These are phyloP conservation scores for Ophion costatus DNA, from an alignment of 2,888 invertebrate genomes.

Conservation along the genomic window DNA sequence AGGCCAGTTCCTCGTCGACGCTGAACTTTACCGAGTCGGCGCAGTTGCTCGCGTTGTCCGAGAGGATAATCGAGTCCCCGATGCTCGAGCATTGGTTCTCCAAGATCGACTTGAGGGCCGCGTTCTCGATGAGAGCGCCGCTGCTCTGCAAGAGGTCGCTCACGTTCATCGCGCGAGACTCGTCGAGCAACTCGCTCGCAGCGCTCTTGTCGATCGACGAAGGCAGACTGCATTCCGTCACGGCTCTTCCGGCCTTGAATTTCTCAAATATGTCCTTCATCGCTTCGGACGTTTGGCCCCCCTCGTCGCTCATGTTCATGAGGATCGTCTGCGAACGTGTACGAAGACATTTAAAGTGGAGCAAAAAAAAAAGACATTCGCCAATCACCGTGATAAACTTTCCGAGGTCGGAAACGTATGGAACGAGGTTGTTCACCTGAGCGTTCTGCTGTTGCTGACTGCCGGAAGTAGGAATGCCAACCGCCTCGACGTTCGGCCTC, in stretches of 20 bases:
- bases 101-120: conserved; percentile 68
- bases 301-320: conserved; percentile 67
- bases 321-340: conserved; percentile 60
- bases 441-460: conserved; percentile 69
- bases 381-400: neutral
- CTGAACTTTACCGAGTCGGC: conserved; percentile 67
- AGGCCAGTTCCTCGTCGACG: conserved; percentile 68
- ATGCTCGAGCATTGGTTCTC: conserved; percentile 69
- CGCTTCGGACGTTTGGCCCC: conserved; percentile 67
- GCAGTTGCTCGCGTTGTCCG: conserved; percentile 63
- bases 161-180: conserved; percentile 67
- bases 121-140: conserved; percentile 65
- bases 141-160: conserved; percentile 68
- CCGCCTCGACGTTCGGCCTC: conserved; percentile 51
- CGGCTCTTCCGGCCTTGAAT: conserved; percentile 65
- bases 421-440: conserved; percentile 37
- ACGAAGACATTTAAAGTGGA: neutral
- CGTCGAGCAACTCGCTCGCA: conserved; percentile 62
- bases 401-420: neutral
- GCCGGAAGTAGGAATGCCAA: conserved; percentile 67
- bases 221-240: conserved; percentile 60
- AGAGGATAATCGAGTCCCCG: conserved; percentile 66
- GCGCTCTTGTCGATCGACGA: conserved; percentile 53
- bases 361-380: neutral
- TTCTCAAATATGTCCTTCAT: conserved; percentile 70